Evolutionary conservation across 1,140 invertebrate genomes (phyloP).

Genomic region (Bicyclus anynana): DNA sequence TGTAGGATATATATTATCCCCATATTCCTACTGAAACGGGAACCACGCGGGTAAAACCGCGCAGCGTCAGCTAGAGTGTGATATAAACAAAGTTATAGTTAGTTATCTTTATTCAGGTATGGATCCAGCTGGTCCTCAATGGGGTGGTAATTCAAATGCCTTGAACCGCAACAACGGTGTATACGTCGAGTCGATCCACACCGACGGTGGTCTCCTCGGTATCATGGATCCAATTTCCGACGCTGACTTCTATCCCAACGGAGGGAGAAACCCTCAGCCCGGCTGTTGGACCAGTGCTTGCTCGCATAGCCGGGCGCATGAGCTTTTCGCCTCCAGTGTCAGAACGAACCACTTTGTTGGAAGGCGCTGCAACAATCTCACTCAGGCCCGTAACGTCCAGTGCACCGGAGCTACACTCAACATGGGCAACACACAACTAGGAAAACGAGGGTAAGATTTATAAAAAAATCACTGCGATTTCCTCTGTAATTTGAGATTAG

Average conservation of each 20-base stretch:
- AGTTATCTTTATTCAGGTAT: constrained; percentile 58
- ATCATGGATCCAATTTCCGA: constrained; percentile 57
- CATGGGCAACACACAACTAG: constrained; percentile 55
- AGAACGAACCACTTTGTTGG: constrained; percentile 59
- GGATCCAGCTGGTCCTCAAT: constrained; percentile 81
- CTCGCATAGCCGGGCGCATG: constrained; percentile 73
- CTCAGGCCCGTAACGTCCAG: constrained; percentile 32
- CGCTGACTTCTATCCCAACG: constrained; percentile 79
- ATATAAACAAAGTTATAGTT: background rate
- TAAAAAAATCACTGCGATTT: background rate
- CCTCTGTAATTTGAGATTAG: no score
- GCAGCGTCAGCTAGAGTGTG: no score
- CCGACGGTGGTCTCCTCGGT: constrained; percentile 70
- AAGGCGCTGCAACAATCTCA: constrained; percentile 47
- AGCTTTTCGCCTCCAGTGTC: constrained; percentile 77
- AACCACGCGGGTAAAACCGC: no score
- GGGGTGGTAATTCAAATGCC: constrained; percentile 27
- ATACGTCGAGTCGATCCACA: constrained; percentile 72
- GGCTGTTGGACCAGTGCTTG: constrained; percentile 78
- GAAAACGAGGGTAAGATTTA: constrained; percentile 39
- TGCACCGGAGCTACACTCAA: constrained; percentile 35
- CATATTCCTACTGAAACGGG: no score
- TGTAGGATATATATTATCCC: no score
- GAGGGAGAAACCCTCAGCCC: constrained; percentile 76
- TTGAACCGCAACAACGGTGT: constrained; percentile 14